A percentile compares a stretch with the other conserved stretches of the same genome.
Conservation (phyloP, 2,113 vertebrate species). For the Pardalotus punctatus region DNA sequence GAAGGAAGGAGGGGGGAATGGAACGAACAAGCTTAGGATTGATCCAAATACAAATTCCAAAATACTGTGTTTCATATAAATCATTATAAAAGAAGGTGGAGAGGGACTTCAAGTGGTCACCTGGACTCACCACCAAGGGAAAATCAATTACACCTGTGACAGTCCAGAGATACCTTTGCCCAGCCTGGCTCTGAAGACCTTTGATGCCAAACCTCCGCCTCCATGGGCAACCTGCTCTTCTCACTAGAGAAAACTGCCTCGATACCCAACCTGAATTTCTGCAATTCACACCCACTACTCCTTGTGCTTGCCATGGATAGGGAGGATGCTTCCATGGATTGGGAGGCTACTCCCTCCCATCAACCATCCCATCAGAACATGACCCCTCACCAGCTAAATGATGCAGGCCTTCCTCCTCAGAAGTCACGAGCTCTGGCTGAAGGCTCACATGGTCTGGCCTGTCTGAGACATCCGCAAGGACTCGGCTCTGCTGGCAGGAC, state of each 20-base stretch:
- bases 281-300: not conserved
- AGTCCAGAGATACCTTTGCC: not conserved
- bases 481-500: not conserved
- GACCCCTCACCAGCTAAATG: not conserved
- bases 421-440: not conserved
- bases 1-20: not conserved
- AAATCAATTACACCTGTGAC: not conserved
- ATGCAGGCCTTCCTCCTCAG: not conserved
- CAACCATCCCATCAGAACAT: not conserved
- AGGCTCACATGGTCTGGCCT: rapidly evolving
- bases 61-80: not conserved
- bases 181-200: not conserved
- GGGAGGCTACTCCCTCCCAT: not conserved
- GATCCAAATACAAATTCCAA: not conserved
- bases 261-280: not conserved
- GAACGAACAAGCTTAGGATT: not conserved
- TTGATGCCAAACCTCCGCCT: not conserved
- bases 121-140: not conserved
- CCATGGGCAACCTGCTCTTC: not conserved
- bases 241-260: not conserved
- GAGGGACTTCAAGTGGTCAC: not conserved
- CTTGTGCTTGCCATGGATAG: not conserved
- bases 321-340: rapidly evolving
- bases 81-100: not conserved
- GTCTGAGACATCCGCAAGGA: rapidly evolving